Evolutionary conservation across 2,797 vertebrate species (phyloP).

Genomic region (Lacerta viridis): DNA sequence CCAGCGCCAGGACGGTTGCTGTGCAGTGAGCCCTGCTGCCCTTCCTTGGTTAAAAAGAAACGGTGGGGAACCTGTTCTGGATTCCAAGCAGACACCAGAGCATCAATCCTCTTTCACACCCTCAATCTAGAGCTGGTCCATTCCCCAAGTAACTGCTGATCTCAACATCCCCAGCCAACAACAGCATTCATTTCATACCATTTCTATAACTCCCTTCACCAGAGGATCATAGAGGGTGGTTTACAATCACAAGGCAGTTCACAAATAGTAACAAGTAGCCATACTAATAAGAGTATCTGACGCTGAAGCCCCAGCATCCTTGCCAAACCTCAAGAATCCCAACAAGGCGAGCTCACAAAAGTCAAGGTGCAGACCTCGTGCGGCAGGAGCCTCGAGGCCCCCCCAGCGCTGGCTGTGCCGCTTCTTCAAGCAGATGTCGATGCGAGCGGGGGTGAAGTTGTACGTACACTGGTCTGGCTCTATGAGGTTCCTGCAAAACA

Average conservation of each 20-base stretch:
- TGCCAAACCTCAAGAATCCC: rapidly evolving
- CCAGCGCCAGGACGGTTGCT: not conserved
- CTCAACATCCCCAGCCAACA: not conserved
- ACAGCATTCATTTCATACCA: too few relatives aligned
- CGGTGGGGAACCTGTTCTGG: not conserved
- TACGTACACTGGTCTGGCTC: constrained; percentile 93
- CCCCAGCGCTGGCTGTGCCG: constrained; percentile 98
- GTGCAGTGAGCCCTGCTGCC: not conserved
- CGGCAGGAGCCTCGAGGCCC: constrained; percentile 91
- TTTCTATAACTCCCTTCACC: too few relatives aligned
- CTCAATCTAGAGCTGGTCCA: not conserved
- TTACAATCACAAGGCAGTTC: too few relatives aligned
- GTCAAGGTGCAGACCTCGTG: constrained; percentile 96
- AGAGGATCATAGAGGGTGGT: too few relatives aligned
- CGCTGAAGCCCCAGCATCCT: not conserved
- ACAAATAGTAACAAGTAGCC: too few relatives aligned
- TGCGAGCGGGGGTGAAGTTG: constrained; percentile 91
- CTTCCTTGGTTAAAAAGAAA: not conserved
- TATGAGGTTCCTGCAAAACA: constrained; percentile 91
- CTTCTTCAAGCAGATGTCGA: constrained; percentile 94
- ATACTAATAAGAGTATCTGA: too few relatives aligned
- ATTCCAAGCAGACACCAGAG: not conserved
- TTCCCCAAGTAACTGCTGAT: not conserved
- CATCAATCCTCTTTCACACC: not conserved
- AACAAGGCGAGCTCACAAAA: constrained; percentile 4